phyloP scores from a whole-genome alignment of 1,140 invertebrate genomes.

The Ceratosolen solmsi region DNA sequence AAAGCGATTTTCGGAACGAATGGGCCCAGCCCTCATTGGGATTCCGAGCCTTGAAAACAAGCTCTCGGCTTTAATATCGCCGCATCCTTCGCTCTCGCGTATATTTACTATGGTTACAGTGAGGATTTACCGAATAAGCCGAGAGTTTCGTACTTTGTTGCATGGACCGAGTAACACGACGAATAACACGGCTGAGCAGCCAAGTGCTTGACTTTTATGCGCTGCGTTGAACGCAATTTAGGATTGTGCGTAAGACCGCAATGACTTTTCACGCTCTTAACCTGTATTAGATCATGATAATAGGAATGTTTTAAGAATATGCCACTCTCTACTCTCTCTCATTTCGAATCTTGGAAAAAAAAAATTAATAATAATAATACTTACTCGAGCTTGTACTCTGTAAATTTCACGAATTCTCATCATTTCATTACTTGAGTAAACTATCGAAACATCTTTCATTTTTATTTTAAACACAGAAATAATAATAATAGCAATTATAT shows the following conservation, averaged over 20 bases:
- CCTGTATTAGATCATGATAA: background rate
- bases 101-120: background rate
- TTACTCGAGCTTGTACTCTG: too few species aligned
- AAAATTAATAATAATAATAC: too few species aligned
- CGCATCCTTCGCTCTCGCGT: background rate
- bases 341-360: too few species aligned
- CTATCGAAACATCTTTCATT: too few species aligned
- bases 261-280: background rate
- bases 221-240: background rate
- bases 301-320: too few species aligned
- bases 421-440: too few species aligned
- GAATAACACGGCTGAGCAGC: background rate
- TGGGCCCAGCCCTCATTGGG: background rate
- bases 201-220: background rate
- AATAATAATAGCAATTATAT: too few species aligned
- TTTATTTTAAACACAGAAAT: too few species aligned
- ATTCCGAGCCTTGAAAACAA: background rate
- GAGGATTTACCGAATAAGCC: conserved; percentile 15
- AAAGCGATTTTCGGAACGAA: background rate
- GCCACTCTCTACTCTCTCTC: too few species aligned
- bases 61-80: conserved; percentile 7
- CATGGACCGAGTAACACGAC: background rate
- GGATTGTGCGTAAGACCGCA: background rate
- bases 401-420: too few species aligned
- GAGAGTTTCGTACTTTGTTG: conserved; percentile 11